Conservation (phyloP, 2,797 vertebrate genomes). For the Anniella stebbinsi region DNA sequence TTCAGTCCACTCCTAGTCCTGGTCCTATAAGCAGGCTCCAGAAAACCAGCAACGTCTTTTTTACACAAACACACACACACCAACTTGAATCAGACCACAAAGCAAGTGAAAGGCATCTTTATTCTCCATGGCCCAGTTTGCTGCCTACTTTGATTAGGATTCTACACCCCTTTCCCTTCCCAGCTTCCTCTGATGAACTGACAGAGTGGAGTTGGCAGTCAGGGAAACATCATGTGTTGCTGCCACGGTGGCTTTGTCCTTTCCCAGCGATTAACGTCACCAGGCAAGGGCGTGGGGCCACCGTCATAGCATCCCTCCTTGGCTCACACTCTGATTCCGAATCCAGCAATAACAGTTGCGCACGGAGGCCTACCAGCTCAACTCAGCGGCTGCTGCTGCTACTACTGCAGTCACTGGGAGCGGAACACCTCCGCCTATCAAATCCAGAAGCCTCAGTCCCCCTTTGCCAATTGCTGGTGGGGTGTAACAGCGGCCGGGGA, state of each 20-base stretch:
- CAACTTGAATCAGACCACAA: not conserved
- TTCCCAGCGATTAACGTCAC: not conserved
- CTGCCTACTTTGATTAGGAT: constrained; percentile 1
- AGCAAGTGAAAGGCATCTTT: not conserved
- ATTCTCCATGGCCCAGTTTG: not conserved
- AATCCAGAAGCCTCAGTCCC: not conserved
- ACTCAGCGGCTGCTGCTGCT: not conserved
- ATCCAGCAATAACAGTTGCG: not conserved
- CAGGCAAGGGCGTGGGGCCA: not conserved
- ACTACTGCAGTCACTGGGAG: not conserved
- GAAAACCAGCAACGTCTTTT: no score
- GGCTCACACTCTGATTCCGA: not conserved
- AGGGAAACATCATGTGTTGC: not conserved
- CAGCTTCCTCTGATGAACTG: not conserved
- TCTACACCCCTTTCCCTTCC: not conserved
- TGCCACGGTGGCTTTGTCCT: not conserved
- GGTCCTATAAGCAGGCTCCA: not conserved
- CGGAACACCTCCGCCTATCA: not conserved
- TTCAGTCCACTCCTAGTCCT: not conserved
- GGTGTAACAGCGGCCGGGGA: not conserved
- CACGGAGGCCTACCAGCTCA: not conserved
- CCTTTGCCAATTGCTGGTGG: not conserved
- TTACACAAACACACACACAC: not conserved
- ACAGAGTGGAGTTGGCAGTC: not conserved
- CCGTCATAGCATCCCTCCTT: not conserved